phyloP scores from a whole-genome alignment of 2,797 vertebrate species.

The Smutsia temminckii region DNA sequence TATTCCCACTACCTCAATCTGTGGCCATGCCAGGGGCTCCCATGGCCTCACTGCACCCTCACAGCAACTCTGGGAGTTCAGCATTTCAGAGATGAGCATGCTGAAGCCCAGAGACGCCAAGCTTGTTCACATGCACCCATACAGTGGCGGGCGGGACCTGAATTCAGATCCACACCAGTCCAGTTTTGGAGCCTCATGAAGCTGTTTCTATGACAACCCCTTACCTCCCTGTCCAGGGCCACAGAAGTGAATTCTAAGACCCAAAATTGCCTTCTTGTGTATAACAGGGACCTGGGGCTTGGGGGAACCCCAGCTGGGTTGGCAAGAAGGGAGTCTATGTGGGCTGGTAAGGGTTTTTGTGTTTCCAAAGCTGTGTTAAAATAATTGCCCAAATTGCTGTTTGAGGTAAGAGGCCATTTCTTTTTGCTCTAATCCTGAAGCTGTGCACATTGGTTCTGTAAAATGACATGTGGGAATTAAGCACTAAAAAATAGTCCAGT shows the following conservation, averaged over 20 bases:
- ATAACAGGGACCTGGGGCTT: background rate
- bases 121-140: background rate
- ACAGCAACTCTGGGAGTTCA: background rate
- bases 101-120: background rate
- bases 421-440: constrained; percentile 22
- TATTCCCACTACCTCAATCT: background rate
- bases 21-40: background rate
- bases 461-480: background rate
- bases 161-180: background rate
- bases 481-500: background rate
- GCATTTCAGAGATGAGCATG: background rate
- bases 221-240: background rate
- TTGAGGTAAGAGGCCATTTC: background rate
- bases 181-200: background rate
- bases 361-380: constrained; percentile 34
- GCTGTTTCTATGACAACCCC: background rate
- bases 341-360: constrained; percentile 12
- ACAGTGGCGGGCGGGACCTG: background rate
- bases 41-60: background rate
- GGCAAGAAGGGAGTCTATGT: constrained; percentile 3
- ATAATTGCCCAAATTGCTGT: constrained; percentile 20
- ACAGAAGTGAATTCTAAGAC: background rate
- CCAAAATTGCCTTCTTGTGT: background rate
- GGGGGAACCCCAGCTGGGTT: background rate
- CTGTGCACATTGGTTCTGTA: background rate